Base-by-base conservation (phyloP, 2,888 invertebrate genomes). In the Nephrotoma appendiculata region DNA sequence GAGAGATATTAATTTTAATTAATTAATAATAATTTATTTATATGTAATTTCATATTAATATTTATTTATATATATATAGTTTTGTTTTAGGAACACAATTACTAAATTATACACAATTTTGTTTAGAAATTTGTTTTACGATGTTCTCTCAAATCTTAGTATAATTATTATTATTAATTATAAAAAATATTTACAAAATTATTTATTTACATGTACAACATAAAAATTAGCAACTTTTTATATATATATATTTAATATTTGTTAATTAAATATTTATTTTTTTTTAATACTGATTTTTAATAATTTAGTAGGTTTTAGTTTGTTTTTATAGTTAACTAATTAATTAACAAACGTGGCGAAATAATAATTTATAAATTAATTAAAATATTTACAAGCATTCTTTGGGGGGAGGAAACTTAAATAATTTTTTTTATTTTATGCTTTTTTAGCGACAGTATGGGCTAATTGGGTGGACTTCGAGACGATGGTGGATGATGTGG, bases 391-490 rank as follows among this genome's bases (percentile, higher is more conserved):
- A 84, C 84, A 84, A 42, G 84, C 84, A 84, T 84, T 84, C 84
- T 84, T 84, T 84, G 84, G 84, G 84, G 41, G 43, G 5, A 15
- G 15, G 71, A 71, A 71, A 71, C 71, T 71, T 71, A 71, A 71
- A 84, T 84, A 84, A 84, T 84, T 84, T 84, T 84, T 84, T 84
- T 42, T 42, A 84, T 84, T 84, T 41, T 84, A 42, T 84, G 84
- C 15, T 84, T 84, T 84, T 71, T 84, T 42, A 42, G n/a, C 41
- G 43, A 42, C 6, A 84, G 43, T 84, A 84, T 85, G 44, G 86
- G 86, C 89, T 90, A 90, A 88, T 90, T 90, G 88, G 89, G 89
- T 87, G 90, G 90, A 89, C 90, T 90, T 86, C 90, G 88, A 84
- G 90, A 89, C 84, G 89, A 89, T 83, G 91, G 90, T 41, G 89